Conservation (phyloP, 2,888 invertebrate species). For the Dione juno region DNA sequence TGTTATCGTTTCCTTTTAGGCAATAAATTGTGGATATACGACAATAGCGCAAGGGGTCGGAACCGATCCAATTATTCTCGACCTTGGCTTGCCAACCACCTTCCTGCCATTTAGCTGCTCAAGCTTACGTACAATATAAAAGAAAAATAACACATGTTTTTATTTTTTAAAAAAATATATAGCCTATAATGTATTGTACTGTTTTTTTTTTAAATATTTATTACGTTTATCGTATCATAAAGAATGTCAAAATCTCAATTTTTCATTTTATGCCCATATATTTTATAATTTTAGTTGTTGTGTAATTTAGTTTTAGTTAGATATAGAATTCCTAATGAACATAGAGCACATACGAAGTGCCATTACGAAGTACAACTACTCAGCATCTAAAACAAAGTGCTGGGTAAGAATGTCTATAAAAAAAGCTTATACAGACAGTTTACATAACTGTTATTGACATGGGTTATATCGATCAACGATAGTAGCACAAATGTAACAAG, state of each 20-base stretch:
- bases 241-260: no score
- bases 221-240: no score
- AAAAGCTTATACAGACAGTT: background rate
- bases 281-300: no score
- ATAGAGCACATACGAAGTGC: no score
- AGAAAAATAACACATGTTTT: background rate
- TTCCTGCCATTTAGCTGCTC: constrained; percentile 12
- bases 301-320: no score
- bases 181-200: no score
- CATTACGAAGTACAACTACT: background rate
- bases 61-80: constrained; percentile 15
- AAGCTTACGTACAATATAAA: background rate
- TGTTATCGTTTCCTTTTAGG: constrained; percentile 9
- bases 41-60: constrained; percentile 14
- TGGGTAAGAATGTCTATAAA: background rate
- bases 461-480: background rate
- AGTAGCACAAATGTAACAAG: constrained; percentile 4
- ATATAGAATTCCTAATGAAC: no score
- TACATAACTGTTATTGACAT: constrained; percentile 5
- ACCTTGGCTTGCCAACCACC: constrained; percentile 14
- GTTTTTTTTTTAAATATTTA: no score
- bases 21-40: constrained; percentile 18
- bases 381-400: background rate
- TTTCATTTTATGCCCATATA: no score
- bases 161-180: no score